These are phyloP conservation scores for Muscicapa striata DNA, from an alignment of 2,797 vertebrate genomes.

Conservation along the genomic window DNA sequence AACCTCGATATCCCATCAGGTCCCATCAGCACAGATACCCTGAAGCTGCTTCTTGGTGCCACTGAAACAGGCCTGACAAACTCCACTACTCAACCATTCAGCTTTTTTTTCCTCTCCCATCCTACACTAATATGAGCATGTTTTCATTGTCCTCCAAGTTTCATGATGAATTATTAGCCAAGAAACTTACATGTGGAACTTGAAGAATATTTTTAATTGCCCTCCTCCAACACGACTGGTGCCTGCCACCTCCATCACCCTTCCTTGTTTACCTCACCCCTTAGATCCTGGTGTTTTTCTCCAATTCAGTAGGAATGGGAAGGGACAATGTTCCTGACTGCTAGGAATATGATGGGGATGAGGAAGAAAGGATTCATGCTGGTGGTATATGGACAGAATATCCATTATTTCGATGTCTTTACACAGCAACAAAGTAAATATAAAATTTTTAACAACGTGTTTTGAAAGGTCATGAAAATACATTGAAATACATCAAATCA, in stretches of 20 bases:
- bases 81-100: fast-evolving
- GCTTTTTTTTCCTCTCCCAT: not conserved
- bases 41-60: not conserved
- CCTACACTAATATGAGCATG: not conserved
- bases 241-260: not conserved
- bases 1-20: not conserved
- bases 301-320: not conserved
- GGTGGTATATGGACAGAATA: not conserved
- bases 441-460: slow-evolving; percentile 22
- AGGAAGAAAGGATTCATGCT: not conserved
- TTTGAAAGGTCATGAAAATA: slow-evolving; percentile 74
- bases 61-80: not conserved
- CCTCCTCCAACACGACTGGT: not conserved
- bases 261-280: not conserved
- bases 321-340: not conserved
- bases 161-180: not conserved
- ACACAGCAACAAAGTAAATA: slow-evolving; percentile 9
- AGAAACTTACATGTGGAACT: not conserved
- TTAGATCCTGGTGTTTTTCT: not conserved
- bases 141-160: not conserved
- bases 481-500: slow-evolving; percentile 69
- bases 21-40: not conserved
- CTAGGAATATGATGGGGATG: not conserved
- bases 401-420: not conserved
- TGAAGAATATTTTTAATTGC: not conserved